These are phyloP conservation scores for Temnopleurus reevesii DNA, from an alignment of 53 echinoderm and acorn worm genomes.

Conservation along the genomic window DNA sequence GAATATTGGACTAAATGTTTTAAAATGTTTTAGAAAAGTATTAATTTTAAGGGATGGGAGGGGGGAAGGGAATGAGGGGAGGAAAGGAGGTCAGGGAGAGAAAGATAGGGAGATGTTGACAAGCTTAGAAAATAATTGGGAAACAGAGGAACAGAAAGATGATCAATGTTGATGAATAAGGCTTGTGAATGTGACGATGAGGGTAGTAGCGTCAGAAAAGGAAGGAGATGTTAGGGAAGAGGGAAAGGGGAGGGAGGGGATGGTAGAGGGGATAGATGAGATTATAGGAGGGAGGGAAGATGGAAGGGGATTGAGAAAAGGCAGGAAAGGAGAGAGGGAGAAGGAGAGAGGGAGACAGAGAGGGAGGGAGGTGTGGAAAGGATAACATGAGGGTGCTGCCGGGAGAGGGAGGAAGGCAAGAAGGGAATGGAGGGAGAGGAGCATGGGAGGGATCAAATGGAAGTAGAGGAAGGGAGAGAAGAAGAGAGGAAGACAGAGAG, in stretches of 20 bases:
- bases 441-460: neutral
- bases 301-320: neutral
- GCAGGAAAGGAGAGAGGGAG: neutral
- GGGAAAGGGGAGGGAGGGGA: neutral
- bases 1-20: too few species aligned
- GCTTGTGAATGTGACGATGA: neutral
- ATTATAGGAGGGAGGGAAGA: neutral
- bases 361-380: neutral
- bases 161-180: neutral
- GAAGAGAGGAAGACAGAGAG: neutral
- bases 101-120: neutral
- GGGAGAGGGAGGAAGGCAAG: neutral
- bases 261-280: neutral
- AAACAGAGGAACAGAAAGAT: neutral
- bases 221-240: neutral
- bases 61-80: neutral
- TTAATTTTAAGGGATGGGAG: neutral
- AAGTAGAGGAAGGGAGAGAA: neutral
- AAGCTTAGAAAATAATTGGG: neutral
- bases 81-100: neutral
- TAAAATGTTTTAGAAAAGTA: too few species aligned
- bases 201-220: neutral
- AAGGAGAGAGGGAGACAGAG: neutral
- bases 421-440: neutral
- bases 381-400: neutral